phyloP scores from a whole-genome alignment of 2,888 invertebrate species.

The Habrosyne pyritoides region DNA sequence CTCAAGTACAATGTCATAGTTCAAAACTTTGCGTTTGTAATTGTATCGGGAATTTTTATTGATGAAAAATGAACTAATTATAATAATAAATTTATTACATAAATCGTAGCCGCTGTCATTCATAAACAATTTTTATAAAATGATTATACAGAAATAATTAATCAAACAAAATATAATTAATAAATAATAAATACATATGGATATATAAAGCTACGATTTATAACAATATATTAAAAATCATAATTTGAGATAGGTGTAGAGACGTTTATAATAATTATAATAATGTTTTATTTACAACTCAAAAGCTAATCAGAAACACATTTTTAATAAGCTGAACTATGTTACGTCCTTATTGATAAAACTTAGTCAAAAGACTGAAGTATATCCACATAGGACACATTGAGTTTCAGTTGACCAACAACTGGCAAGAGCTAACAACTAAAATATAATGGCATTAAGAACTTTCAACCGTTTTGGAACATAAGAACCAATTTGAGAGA shows the following conservation, averaged over 20 bases:
- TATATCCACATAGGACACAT: not conserved
- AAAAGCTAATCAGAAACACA: not conserved
- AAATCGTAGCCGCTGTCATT: not conserved
- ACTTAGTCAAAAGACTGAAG: not conserved
- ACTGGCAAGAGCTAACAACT: constrained; percentile 51
- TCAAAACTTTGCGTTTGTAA: no score
- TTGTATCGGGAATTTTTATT: no score
- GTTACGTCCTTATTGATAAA: not conserved
- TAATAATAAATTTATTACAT: not conserved
- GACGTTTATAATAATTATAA: not conserved
- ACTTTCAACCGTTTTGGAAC: constrained; percentile 27
- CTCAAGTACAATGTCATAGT: no score
- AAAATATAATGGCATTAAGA: constrained; percentile 46
- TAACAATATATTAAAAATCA: not conserved
- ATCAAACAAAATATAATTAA: constrained; percentile 10
- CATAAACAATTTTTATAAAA: no score
- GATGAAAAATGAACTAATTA: no score
- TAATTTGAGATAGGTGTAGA: not conserved
- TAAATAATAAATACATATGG: constrained; percentile 11
- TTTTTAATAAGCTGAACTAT: not conserved
- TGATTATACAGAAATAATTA: no score
- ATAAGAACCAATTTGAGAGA: constrained; percentile 28
- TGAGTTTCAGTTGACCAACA: constrained; percentile 38
- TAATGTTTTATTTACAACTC: not conserved
- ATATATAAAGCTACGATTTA: not conserved